Base-by-base conservation (phyloP, 2,888 invertebrate species). In the Pyrocoelia pectoralis region DNA sequence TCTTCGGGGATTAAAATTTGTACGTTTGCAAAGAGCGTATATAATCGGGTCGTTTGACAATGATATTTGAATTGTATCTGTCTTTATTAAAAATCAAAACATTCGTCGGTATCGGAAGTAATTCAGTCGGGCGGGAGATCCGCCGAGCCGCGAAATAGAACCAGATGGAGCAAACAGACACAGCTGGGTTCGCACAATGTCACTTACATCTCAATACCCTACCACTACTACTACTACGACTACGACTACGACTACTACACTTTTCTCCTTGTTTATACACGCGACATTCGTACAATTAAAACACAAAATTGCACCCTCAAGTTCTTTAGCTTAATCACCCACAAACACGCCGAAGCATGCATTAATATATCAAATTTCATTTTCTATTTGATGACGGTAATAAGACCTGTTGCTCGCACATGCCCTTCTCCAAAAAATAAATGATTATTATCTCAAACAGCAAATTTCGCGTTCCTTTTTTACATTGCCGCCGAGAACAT, bases 151-250 rank as follows among this genome's bases (percentile, higher is more conserved):
- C 77, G 77, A 79, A 79, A 77, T 78, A 73, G 75, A 72, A 77
- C 78, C 79, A 79, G 79, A 79, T 79, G 79, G 77, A 79, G 77
- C 76, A 79, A 79, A 79, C 77, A 76, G 74, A 72, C 75, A 73
- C 77, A 78, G 78, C 76, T 79, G 79, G 75, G 74, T 63, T 68
- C 70, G 69, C 66, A 70, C 66, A 76, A 78, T 78, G 78, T 79
- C 78, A 76, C 77, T 79, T 78, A 77, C 78, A 76, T 76, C 74
- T 76, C 77, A 76, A 77, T 76, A 74, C 72, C 74, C 74, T 49
- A n/a, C n/a, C n/a, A n/a, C n/a, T n/a, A n/a, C n/a, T n/a, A n/a
- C n/a, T 18, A 13, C 14, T 24, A 50, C 50, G 12, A 48, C 17
- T 48, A 40, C 40, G n/a, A 40, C 40, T 70, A 71, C 72, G 73